phyloP scores from a whole-genome alignment of 2,888 invertebrate genomes.

The Tuberolachnus salignus region DNA sequence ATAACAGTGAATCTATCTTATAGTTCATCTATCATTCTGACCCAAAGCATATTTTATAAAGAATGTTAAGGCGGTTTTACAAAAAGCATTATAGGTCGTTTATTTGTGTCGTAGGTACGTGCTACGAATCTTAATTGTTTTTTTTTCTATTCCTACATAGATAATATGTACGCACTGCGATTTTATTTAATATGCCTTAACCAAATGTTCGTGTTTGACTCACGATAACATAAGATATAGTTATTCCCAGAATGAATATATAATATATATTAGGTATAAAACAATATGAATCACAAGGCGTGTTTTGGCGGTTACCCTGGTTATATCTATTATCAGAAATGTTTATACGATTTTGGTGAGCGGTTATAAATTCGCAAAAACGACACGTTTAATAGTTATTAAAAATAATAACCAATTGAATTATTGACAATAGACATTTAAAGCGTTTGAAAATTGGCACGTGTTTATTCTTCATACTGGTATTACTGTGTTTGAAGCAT shows the following conservation, averaged over 20 bases:
- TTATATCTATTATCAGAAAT: too few relatives aligned
- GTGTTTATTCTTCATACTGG: too few relatives aligned
- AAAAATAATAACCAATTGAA: too few relatives aligned
- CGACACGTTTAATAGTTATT: neutral
- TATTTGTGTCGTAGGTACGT: conserved; percentile 26
- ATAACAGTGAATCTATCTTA: neutral
- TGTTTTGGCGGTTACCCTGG: neutral
- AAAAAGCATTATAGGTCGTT: conserved; percentile 5
- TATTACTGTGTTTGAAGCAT: too few relatives aligned
- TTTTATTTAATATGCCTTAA: conserved; percentile 3
- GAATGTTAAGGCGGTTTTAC: conserved; percentile 40
- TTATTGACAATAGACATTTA: too few relatives aligned
- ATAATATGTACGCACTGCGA: too few relatives aligned
- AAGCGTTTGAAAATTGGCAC: too few relatives aligned
- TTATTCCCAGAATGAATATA: conserved; percentile 30
- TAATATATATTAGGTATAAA: neutral
- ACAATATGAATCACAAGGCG: neutral
- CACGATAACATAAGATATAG: neutral
- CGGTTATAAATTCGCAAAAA: neutral
- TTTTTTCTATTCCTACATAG: conserved; percentile 1
- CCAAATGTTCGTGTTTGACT: conserved; percentile 41
- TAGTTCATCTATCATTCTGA: conserved; percentile 7
- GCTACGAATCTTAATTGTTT: conserved; percentile 29
- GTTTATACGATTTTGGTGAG: too few relatives aligned
- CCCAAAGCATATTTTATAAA: neutral